Conservation (phyloP, 2,888 invertebrate genomes). For the Drosophila setosimentum region DNA sequence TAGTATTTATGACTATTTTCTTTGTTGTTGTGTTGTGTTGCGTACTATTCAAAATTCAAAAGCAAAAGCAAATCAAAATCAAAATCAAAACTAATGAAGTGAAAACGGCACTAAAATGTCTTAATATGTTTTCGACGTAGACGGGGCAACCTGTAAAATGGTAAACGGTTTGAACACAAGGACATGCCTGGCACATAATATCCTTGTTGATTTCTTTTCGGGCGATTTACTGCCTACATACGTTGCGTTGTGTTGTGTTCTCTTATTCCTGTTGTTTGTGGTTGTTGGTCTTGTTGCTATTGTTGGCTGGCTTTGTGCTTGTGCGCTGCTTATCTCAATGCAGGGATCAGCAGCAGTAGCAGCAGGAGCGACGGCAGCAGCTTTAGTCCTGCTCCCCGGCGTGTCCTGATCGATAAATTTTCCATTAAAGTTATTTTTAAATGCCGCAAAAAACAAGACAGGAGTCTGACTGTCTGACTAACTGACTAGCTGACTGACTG, state of each 20-base stretch:
- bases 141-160: constrained; percentile 66
- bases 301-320: constrained; percentile 59
- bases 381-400: constrained; percentile 28
- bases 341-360: constrained; percentile 50
- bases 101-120: constrained; percentile 80
- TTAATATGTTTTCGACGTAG: constrained; percentile 65
- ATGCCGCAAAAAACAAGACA: constrained; percentile 75
- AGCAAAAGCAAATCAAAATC: constrained; percentile 25
- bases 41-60: constrained; percentile 27
- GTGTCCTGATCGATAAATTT: constrained; percentile 84
- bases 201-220: constrained; percentile 79
- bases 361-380: constrained; percentile 17
- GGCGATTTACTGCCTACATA: constrained; percentile 76
- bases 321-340: constrained; percentile 69
- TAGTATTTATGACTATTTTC: constrained; percentile 1
- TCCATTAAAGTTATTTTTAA: constrained; percentile 84
- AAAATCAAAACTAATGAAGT: constrained; percentile 82
- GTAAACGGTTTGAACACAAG: constrained; percentile 44
- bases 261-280: constrained; percentile 22
- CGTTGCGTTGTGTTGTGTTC: constrained; percentile 22
- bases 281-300: constrained; percentile 38
- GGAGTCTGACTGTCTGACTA: constrained; percentile 10
- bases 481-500: neutral
- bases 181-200: constrained; percentile 57
- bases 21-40: constrained; percentile 14